phyloP scores from a whole-genome alignment of 2,113 vertebrate species.

The Saccopteryx bilineata region DNA sequence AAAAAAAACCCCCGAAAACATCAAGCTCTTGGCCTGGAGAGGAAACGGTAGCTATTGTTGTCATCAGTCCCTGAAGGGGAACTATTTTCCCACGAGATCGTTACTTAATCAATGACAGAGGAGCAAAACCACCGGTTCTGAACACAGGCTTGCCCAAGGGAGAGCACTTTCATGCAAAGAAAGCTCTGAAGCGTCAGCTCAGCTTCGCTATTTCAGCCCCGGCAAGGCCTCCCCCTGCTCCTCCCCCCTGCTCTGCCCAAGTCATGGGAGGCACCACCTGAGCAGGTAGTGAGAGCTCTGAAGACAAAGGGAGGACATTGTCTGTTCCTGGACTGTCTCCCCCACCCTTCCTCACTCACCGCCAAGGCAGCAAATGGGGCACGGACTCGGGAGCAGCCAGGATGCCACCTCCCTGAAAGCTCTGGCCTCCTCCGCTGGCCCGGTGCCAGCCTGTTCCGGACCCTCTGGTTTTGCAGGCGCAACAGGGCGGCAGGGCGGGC shows the following conservation, averaged over 20 bases:
- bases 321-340: constrained; percentile 62
- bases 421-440: not conserved
- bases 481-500: rapidly evolving
- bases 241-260: constrained; percentile 64
- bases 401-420: rapidly evolving
- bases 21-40: rapidly evolving
- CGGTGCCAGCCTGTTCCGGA: rapidly evolving
- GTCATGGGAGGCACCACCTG: constrained; percentile 83
- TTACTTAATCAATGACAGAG: not conserved
- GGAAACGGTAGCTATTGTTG: rapidly evolving
- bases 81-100: not conserved
- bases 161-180: constrained; percentile 75
- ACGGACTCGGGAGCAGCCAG: not conserved
- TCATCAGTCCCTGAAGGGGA: rapidly evolving
- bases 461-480: not conserved
- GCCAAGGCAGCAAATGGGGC: not conserved
- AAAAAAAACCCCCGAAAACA: not conserved
- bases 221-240: constrained; percentile 47
- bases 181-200: no score
- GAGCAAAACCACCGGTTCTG: constrained; percentile 78
- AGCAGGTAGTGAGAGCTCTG: constrained; percentile 79
- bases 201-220: constrained; percentile 81
- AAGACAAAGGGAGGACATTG: constrained; percentile 79
- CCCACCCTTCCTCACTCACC: constrained; percentile 26
- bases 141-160: constrained; percentile 78